Evolutionary conservation across 2,113 vertebrate genomes (phyloP).

Genomic region (Pristiophorus japonicus): DNA sequence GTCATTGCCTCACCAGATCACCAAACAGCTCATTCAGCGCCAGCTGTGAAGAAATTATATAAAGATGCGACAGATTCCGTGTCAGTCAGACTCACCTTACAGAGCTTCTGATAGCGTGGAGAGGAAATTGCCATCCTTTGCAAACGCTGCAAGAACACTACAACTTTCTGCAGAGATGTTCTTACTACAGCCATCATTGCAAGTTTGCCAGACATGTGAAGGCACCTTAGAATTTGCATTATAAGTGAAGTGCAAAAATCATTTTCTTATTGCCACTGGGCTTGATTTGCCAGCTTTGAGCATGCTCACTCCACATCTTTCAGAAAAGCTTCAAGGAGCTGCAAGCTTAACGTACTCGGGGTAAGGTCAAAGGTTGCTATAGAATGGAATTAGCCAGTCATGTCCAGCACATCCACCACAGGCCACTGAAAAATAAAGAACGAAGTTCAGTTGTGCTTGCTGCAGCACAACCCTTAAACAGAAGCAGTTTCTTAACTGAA

Average conservation of each 20-base stretch:
- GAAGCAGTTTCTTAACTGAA: constrained; percentile 43
- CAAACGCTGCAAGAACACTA: constrained; percentile 94
- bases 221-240: constrained; percentile 90
- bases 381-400: constrained; percentile 15
- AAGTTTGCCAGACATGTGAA: constrained; percentile 92
- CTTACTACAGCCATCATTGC: constrained; percentile 99
- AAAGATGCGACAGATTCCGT: background rate
- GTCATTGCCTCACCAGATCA: background rate
- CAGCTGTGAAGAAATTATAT: background rate
- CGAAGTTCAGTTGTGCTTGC: constrained; percentile 31
- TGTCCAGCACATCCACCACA: constrained; percentile 10
- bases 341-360: constrained; percentile 40
- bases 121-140: constrained; percentile 99
- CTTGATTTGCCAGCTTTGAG: constrained; percentile 73
- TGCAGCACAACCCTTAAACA: constrained; percentile 50
- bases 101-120: constrained; percentile 97
- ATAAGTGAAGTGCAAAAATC: constrained; percentile 79
- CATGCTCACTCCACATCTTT: constrained; percentile 61
- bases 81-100: constrained; percentile 75
- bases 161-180: constrained; percentile 99
- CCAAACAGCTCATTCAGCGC: background rate
- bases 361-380: constrained; percentile 38
- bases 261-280: constrained; percentile 72
- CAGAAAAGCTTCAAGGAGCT: constrained; percentile 54
- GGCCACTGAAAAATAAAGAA: background rate